Percentiles rank a stretch among this genome's conserved stretches.
These are phyloP conservation scores for Sphenopsis melanotis DNA, from an alignment of 2,797 vertebrate species.

Conservation along the genomic window DNA sequence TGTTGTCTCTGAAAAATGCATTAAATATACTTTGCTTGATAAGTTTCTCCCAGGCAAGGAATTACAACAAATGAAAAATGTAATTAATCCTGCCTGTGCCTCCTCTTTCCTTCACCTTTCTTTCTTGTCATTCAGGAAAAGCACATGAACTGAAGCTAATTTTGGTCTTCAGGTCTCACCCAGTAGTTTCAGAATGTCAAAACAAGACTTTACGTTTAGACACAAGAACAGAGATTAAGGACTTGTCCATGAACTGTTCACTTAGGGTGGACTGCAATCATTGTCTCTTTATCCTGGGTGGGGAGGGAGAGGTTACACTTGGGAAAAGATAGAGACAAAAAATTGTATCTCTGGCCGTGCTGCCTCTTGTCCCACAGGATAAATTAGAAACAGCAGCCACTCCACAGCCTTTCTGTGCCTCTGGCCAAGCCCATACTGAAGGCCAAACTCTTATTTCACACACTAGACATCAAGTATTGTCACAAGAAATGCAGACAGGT, in stretches of 20 bases:
- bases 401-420: background rate
- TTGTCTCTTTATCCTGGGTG: background rate
- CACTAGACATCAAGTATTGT: background rate
- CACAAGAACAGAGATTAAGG: background rate
- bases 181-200: background rate
- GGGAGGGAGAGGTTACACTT: background rate
- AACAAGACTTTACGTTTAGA: background rate
- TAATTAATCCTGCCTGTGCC: background rate
- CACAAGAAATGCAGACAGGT: background rate
- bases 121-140: background rate
- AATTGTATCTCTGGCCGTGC: background rate
- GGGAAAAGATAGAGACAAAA: background rate
- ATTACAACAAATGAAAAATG: background rate
- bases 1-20: background rate
- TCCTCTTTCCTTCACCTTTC: background rate
- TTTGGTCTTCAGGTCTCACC: background rate
- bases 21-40: background rate
- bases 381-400: background rate
- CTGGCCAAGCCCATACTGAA: background rate
- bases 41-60: background rate
- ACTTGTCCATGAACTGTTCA: background rate
- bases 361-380: background rate
- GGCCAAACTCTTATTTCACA: background rate
- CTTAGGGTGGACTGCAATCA: background rate
- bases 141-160: background rate